Percentiles rank a stretch among this genome's conserved stretches.
Conservation (phyloP, 2,888 invertebrate genomes). For the Trichogramma evanescens region DNA sequence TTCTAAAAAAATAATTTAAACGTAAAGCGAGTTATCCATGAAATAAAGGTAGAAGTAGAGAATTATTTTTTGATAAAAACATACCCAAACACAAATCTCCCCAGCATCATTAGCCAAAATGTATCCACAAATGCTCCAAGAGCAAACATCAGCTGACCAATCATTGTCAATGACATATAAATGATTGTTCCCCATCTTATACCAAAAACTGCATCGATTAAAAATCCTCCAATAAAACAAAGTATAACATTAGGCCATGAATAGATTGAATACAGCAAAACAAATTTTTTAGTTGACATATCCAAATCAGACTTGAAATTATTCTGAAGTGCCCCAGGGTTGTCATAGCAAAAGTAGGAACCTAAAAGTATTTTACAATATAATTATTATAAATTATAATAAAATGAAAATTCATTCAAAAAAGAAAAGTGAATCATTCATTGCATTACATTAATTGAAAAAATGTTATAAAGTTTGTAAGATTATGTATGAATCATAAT, state of each 20-base stretch:
- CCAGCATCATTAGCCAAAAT: constrained; percentile 85
- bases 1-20: constrained; percentile 48
- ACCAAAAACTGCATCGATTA: constrained; percentile 92
- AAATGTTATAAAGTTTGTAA: background rate
- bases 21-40: background rate
- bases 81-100: constrained; percentile 91
- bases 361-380: constrained; percentile 54
- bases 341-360: constrained; percentile 96
- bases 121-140: constrained; percentile 69
- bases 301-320: constrained; percentile 75
- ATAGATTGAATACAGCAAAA: constrained; percentile 85
- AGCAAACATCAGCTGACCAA: constrained; percentile 86
- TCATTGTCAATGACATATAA: constrained; percentile 77
- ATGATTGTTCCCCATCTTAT: constrained; percentile 86
- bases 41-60: background rate
- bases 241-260: constrained; percentile 96
- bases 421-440: background rate
- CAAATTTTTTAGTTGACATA: constrained; percentile 75
- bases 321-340: constrained; percentile 87
- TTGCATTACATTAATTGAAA: background rate
- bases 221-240: constrained; percentile 93
- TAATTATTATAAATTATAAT: background rate
- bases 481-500: background rate
- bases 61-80: constrained; percentile 13
- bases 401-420: background rate